Percentiles rank a stretch among this genome's conserved stretches.
These are phyloP conservation scores for Ctenochaetus hawaiiensis DNA, from an alignment of 2,797 vertebrate genomes.

Conservation along the genomic window DNA sequence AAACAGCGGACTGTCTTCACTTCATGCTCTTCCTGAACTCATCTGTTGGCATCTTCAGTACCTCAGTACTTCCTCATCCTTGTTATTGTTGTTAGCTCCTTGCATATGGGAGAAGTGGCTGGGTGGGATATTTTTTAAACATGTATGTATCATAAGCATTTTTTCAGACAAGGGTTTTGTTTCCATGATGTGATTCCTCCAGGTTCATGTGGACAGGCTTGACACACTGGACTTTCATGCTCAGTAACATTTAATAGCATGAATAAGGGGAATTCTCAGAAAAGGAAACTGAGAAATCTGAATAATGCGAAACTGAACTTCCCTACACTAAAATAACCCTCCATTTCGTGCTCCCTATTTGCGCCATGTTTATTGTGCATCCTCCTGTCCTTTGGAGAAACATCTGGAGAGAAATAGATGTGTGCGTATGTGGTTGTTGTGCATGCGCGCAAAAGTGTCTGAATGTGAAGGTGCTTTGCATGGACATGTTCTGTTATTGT, in stretches of 20 bases:
- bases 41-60: slow-evolving; percentile 28
- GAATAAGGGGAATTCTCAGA: not conserved
- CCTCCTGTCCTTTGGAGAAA: slow-evolving; percentile 7
- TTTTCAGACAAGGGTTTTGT: slow-evolving; percentile 5
- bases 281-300: slow-evolving; percentile 32
- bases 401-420: not conserved
- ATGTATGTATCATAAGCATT: not conserved
- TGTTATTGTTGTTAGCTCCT: slow-evolving; percentile 26
- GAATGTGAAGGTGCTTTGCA: slow-evolving; percentile 29
- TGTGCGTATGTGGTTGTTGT: slow-evolving; percentile 3
- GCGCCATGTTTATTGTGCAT: slow-evolving; percentile 26
- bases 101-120: slow-evolving; percentile 10
- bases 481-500: slow-evolving; percentile 33
- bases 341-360: slow-evolving; percentile 27
- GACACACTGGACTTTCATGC: not conserved
- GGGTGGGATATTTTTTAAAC: slow-evolving; percentile 26
- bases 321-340: slow-evolving; percentile 21
- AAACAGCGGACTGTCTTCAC: slow-evolving; percentile 24
- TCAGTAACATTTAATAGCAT: not conserved
- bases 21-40: slow-evolving; percentile 42
- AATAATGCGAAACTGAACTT: slow-evolving; percentile 28
- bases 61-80: slow-evolving; percentile 36
- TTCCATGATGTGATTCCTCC: not conserved
- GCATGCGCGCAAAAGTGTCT: not conserved
- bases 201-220: not conserved